Percentiles rank a stretch among this genome's conserved stretches.
These are phyloP conservation scores for Phenganax stokvisi DNA, from an alignment of 92 coral and sea anemone species.

Conservation along the genomic window DNA sequence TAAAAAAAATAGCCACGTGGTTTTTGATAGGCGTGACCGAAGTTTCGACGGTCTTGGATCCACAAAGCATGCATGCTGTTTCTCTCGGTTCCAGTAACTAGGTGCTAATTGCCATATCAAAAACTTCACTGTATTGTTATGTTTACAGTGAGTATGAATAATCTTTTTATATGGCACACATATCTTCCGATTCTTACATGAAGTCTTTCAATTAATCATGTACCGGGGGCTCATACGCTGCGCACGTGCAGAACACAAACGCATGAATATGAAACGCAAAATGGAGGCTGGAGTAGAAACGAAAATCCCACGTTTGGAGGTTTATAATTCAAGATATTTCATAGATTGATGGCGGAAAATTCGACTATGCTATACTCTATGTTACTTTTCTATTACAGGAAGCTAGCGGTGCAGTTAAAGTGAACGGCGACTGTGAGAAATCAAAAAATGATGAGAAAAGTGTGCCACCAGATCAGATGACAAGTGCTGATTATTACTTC, in stretches of 20 bases:
- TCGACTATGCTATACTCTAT: background rate
- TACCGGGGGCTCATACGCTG: conserved; percentile 50
- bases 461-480: conserved; percentile 63
- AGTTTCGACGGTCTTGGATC: too few relatives aligned
- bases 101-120: too few relatives aligned
- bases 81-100: too few relatives aligned
- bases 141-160: too few relatives aligned
- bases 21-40: too few relatives aligned
- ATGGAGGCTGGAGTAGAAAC: conserved; percentile 64
- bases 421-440: conserved; percentile 33
- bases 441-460: background rate
- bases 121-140: too few relatives aligned
- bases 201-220: too few relatives aligned
- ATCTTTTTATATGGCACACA: too few relatives aligned
- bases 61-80: too few relatives aligned
- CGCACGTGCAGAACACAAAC: conserved; percentile 20
- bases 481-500: conserved; percentile 96
- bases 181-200: too few relatives aligned
- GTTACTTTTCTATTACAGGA: background rate
- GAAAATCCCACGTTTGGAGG: conserved; percentile 87
- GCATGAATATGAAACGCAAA: conserved; percentile 14
- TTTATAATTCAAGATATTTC: conserved; percentile 22
- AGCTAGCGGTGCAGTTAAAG: background rate
- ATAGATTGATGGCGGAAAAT: background rate
- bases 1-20: too few relatives aligned